These are phyloP conservation scores for Craterocephalus amniculus DNA, from an alignment of 2,797 vertebrate genomes.

Conservation along the genomic window DNA sequence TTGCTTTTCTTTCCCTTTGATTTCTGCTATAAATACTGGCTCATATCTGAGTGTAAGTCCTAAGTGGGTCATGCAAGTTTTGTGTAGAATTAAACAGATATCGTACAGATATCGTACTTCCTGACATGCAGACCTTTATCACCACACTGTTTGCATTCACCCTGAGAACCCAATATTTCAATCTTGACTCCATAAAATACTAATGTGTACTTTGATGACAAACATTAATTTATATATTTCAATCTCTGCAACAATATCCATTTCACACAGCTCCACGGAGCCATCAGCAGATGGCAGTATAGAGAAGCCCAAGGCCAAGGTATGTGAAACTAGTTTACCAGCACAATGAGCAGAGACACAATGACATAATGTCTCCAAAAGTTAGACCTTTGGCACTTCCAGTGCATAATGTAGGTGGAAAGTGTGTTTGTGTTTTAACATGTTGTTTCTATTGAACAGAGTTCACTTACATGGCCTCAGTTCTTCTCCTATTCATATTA, in stretches of 20 bases:
- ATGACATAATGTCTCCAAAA: background rate
- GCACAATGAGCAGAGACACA: background rate
- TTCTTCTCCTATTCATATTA: conserved; percentile 85
- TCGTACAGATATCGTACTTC: background rate
- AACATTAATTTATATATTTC: conserved; percentile 8
- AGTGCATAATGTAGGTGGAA: background rate
- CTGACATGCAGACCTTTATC: background rate
- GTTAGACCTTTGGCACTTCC: background rate
- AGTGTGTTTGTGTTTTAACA: conserved; percentile 9
- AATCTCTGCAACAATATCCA: background rate
- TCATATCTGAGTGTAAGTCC: background rate
- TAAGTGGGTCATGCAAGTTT: background rate
- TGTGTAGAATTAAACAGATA: background rate
- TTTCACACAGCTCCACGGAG: conserved; percentile 82
- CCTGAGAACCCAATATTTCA: too few species aligned
- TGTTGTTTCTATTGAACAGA: conserved; percentile 80
- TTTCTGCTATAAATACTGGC: background rate
- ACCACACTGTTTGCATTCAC: background rate
- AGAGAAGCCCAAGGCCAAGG: conserved; percentile 89
- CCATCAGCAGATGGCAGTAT: conserved; percentile 86
- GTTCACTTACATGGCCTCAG: conserved; percentile 73
- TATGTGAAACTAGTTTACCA: conserved; percentile 69
- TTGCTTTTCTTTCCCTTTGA: conserved; percentile 1
- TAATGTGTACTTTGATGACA: background rate
- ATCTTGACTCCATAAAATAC: too few species aligned